Percentiles rank a stretch among this genome's conserved stretches.
Conservation (phyloP, 2,888 invertebrate genomes). For the Melieria picta region DNA sequence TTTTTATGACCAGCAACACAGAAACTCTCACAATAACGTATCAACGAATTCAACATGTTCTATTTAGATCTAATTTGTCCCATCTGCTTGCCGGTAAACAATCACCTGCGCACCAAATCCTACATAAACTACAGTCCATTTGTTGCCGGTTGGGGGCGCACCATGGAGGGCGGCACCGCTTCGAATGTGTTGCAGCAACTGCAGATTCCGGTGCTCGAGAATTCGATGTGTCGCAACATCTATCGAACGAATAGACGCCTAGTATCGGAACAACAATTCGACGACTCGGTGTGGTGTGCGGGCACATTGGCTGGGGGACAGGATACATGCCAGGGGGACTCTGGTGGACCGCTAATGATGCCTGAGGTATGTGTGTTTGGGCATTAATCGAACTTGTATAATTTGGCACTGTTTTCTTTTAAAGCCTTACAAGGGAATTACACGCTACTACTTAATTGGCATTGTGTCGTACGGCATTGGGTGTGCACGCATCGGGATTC, state of each 20-base stretch:
- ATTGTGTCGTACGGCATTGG: constrained; percentile 74
- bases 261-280: constrained; percentile 51
- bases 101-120: constrained; percentile 68
- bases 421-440: constrained; percentile 45
- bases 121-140: constrained; percentile 72
- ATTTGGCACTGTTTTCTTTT: constrained; percentile 7
- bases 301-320: constrained; percentile 53
- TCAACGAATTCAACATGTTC: not conserved
- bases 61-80: constrained; percentile 74
- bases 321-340: constrained; percentile 58
- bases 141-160: constrained; percentile 72
- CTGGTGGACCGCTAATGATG: constrained; percentile 59
- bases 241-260: constrained; percentile 46
- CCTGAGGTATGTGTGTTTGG: constrained; percentile 47
- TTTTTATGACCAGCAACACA: no score
- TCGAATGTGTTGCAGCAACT: constrained; percentile 74
- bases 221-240: constrained; percentile 69
- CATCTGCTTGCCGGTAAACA: constrained; percentile 77
- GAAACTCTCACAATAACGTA: no score
- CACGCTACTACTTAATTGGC: constrained; percentile 68
- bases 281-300: constrained; percentile 54
- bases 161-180: constrained; percentile 69
- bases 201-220: constrained; percentile 75
- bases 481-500: constrained; percentile 71
- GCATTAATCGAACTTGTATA: not conserved